Conservation (phyloP, 1,140 invertebrate genomes). For the Ceratosolen solmsi region DNA sequence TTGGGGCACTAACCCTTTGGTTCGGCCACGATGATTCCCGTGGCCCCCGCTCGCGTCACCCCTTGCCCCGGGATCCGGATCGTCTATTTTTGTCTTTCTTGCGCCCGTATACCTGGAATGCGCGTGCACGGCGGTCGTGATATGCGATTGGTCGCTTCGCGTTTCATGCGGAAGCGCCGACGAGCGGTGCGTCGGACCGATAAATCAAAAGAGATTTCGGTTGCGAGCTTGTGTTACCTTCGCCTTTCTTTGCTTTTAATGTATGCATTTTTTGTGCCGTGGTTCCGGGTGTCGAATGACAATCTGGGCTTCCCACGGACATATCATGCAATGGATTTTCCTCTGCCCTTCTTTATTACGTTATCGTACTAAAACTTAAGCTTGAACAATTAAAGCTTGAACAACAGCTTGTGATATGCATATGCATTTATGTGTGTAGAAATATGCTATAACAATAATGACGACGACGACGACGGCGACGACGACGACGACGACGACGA, state of each 20-base stretch:
- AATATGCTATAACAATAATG: too few relatives aligned
- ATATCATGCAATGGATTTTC: background rate
- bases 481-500: too few relatives aligned
- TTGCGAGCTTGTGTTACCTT: constrained; percentile 38
- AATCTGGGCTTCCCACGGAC: background rate
- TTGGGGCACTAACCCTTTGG: constrained; percentile 48
- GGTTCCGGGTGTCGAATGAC: constrained; percentile 16
- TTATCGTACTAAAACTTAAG: too few relatives aligned
- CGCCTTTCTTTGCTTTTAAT: constrained; percentile 31
- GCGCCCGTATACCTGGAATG: constrained; percentile 3
- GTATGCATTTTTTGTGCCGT: constrained; percentile 41
- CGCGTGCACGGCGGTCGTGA: background rate
- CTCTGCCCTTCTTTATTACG: background rate
- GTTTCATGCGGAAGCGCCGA: background rate
- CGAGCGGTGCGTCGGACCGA: background rate
- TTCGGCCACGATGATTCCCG: constrained; percentile 6
- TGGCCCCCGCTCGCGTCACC: background rate
- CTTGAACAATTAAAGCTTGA: too few relatives aligned
- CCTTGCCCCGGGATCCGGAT: background rate
- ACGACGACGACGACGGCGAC: too few relatives aligned
- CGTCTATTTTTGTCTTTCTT: background rate
- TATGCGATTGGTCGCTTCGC: constrained; percentile 40
- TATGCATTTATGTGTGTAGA: too few relatives aligned
- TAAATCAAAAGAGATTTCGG: constrained; percentile 52
- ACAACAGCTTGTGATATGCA: too few relatives aligned